A percentile compares a stretch with the other conserved stretches of the same genome.
Conservation (phyloP, 2,797 vertebrate genomes). For the Spinus olivaceus region DNA sequence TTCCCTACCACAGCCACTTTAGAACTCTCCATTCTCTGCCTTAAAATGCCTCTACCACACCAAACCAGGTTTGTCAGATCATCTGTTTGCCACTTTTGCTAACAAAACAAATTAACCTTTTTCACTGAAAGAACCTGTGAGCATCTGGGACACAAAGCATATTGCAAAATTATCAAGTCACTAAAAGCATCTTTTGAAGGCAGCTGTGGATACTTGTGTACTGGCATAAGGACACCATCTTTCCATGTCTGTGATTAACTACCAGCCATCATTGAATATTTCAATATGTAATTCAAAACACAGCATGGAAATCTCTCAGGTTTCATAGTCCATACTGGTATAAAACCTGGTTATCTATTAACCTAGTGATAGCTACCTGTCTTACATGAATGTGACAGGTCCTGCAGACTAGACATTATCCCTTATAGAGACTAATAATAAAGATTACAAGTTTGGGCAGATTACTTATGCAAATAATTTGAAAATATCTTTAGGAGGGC, state of each 20-base stretch:
- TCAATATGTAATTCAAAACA: neutral
- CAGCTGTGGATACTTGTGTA: neutral
- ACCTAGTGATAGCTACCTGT: neutral
- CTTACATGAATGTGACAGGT: neutral
- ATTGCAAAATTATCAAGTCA: neutral
- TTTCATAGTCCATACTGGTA: neutral
- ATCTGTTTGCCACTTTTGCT: neutral
- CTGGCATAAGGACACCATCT: neutral
- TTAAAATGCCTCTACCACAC: neutral
- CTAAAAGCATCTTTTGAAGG: neutral
- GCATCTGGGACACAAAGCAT: neutral
- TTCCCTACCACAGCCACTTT: neutral
- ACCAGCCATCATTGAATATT: neutral
- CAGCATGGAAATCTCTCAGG: neutral
- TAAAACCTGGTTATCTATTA: neutral
- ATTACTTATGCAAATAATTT: neutral
- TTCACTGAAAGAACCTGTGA: neutral
- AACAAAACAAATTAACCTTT: neutral
- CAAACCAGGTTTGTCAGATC: neutral
- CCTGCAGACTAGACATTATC: neutral
- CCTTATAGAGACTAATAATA: neutral
- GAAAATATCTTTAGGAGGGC: neutral
- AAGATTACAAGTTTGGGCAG: neutral
- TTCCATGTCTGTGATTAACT: neutral
- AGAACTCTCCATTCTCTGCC: neutral